Evolutionary conservation across 2,113 vertebrate genomes (phyloP).

Genomic region (Casuarius casuarius): DNA sequence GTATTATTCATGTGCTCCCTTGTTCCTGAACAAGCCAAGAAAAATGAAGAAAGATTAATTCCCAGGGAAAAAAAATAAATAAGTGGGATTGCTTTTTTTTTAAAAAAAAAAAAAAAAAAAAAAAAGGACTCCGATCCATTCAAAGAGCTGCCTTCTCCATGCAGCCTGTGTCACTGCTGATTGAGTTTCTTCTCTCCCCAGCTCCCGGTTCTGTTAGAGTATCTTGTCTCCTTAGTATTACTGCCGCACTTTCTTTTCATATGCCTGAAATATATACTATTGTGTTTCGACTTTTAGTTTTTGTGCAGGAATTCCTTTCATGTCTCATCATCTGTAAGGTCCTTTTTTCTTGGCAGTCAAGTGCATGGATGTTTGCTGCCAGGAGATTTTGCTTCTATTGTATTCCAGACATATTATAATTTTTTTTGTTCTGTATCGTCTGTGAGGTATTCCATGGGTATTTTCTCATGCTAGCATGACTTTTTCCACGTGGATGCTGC

Average conservation of each 20-base stretch:
- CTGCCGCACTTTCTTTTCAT: constrained; percentile 72
- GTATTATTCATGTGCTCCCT: constrained; percentile 65
- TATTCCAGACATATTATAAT: constrained; percentile 68
- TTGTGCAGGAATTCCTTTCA: constrained; percentile 80
- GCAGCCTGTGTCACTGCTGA: constrained; percentile 65
- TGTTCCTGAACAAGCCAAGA: constrained; percentile 59
- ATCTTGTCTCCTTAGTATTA: constrained; percentile 77
- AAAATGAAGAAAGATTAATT: constrained; percentile 74
- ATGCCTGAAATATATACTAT: constrained; percentile 80
- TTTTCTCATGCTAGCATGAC: constrained; percentile 51
- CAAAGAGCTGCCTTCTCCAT: constrained; percentile 36
- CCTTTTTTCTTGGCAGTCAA: constrained; percentile 81
- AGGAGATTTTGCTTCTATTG: constrained; percentile 77
- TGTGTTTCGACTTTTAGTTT: constrained; percentile 79
- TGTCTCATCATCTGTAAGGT: constrained; percentile 76
- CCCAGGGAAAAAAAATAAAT: constrained; percentile 23
- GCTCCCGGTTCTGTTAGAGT: constrained; percentile 60
- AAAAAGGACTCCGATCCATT: constrained; percentile 48
- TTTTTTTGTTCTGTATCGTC: constrained; percentile 65
- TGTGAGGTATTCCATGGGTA: constrained; percentile 43
- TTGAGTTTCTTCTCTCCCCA: constrained; percentile 70
- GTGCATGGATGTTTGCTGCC: constrained; percentile 78
- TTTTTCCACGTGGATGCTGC: constrained; percentile 35
- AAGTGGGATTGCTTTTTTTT: not conserved
- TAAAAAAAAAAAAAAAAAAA: not conserved